Evolutionary conservation across 2,113 vertebrate genomes (phyloP).

Genomic region (Centropristis striata): DNA sequence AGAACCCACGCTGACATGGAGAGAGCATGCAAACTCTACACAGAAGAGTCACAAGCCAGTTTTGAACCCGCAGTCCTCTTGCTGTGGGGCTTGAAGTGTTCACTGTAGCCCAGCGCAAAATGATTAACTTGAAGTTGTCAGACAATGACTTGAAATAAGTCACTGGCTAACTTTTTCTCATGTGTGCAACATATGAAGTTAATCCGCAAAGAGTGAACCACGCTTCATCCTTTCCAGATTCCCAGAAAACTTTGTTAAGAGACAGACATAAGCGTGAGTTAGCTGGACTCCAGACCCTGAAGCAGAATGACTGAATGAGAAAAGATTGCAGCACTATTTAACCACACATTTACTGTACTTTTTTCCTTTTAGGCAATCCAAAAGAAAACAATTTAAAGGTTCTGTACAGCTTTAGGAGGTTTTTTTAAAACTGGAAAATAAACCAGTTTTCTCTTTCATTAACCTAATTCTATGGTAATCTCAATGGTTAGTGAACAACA

Average conservation of each 20-base stretch:
- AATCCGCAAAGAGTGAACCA: neutral
- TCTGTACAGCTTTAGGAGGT: too few relatives aligned
- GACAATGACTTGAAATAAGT: neutral
- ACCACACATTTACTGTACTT: neutral
- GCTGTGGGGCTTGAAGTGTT: too few relatives aligned
- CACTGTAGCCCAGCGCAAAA: too few relatives aligned
- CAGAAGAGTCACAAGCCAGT: too few relatives aligned
- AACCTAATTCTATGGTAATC: neutral
- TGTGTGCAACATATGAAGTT: neutral
- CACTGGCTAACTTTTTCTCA: neutral
- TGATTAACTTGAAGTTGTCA: too few relatives aligned
- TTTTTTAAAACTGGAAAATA: too few relatives aligned
- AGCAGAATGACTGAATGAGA: neutral
- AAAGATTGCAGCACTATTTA: neutral
- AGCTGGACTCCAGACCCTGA: neutral
- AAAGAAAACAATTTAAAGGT: neutral
- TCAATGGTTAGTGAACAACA: neutral
- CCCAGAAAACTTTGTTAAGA: conserved; percentile 9
- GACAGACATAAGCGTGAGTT: neutral
- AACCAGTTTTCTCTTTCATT: too few relatives aligned
- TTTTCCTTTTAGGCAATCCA: neutral
- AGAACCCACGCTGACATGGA: too few relatives aligned
- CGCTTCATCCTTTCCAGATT: conserved; percentile 10
- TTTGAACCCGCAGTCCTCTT: too few relatives aligned
- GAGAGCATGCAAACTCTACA: too few relatives aligned